Evolutionary conservation across 2,888 invertebrate genomes (phyloP), one percentile per base, ranked within the genome.

Genomic region (Acanthococcus lagerstroemiae): DNA sequence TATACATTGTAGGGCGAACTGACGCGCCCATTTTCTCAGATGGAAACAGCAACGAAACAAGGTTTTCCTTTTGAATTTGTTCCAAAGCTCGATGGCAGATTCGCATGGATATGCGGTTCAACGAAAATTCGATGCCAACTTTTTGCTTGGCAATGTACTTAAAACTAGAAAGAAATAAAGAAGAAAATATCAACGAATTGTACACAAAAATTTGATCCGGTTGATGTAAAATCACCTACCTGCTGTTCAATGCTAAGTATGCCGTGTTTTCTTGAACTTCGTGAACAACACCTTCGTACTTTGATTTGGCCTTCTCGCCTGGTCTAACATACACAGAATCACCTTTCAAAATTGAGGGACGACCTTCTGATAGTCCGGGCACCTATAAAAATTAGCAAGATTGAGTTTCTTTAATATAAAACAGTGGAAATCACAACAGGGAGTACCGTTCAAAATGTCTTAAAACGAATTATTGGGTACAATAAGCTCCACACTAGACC

Each of bases 331-430:
- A 73, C 26, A 77, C 72, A 26, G 70, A 68, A 68, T 77, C 76
- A 55, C 73, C 72, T 37, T 70, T 69, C 12, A 75, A 60, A 46
- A 76, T 66, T 21, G 75, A 76, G 0, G 77, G 77, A 21, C 76
- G 71, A 22, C 73, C 72, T 71, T 77, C 77, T 4, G 75, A 74
- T 55, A 77, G 69, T 17, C 74, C 76, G 45, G 76, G 74, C 17
- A 77, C 75, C 74, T 76, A 56, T 55, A 68, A n/a, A n/a, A n/a
- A n/a, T n/a, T n/a, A n/a, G n/a, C n/a, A n/a, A n/a, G n/a, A n/a
- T n/a, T n/a, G n/a, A n/a, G n/a, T n/a, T n/a, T n/a, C n/a, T n/a
- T n/a, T n/a, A n/a, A n/a, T n/a, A n/a, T n/a, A n/a, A n/a, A n/a
- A n/a, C n/a, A n/a, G n/a, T n/a, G n/a, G n/a, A n/a, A n/a, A n/a